These are phyloP conservation scores for Hippotragus niger DNA, from an alignment of 2,113 vertebrate genomes.

Conservation along the genomic window DNA sequence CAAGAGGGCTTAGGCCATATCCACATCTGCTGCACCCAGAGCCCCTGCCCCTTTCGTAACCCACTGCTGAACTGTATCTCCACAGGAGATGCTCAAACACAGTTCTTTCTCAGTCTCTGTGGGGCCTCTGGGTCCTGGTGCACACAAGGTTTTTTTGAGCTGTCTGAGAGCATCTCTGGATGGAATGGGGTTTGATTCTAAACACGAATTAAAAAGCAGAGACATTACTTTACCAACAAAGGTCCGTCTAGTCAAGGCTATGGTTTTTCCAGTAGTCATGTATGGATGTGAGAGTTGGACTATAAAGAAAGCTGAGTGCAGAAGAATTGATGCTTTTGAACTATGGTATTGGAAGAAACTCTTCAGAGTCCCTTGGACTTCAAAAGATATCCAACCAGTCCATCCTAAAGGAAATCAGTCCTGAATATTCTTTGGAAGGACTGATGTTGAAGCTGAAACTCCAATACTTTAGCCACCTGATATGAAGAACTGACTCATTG, in stretches of 20 bases:
- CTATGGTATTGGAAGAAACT: background rate
- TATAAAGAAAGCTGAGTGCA: background rate
- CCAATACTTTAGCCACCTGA: background rate
- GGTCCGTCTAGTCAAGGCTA: background rate
- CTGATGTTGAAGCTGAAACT: background rate
- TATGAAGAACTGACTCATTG: background rate
- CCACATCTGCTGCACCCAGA: background rate
- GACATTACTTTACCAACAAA: background rate
- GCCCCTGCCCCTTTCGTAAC: rapidly evolving
- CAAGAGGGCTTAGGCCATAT: background rate
- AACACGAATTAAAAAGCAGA: background rate
- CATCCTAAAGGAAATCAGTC: background rate
- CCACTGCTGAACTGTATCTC: background rate
- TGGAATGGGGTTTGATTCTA: background rate
- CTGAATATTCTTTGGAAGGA: background rate
- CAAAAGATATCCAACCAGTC: background rate
- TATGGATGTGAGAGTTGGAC: background rate
- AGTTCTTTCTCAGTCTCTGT: background rate
- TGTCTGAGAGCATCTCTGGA: background rate
- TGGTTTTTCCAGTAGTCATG: background rate
- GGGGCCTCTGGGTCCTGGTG: background rate
- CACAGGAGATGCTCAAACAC: background rate
- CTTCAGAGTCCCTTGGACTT: background rate
- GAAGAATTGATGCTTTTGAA: background rate
- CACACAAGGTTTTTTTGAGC: background rate